Base-by-base conservation (phyloP, 2,797 vertebrate species). In the Tiaroga cobitis region DNA sequence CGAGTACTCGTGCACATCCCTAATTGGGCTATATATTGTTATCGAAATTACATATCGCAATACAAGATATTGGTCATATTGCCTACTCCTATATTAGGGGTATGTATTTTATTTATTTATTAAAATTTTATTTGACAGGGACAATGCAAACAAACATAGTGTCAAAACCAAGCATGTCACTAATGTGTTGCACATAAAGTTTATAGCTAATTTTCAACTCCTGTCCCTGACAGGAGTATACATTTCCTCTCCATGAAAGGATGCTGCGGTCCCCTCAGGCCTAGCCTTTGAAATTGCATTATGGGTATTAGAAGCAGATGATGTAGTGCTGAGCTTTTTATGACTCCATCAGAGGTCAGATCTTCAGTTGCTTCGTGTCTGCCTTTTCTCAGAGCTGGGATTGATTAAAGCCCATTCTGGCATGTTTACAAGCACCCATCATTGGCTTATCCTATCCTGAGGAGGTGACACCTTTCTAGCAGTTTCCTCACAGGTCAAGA, bases 381-480 rank as follows among this genome's bases (percentile, higher is more conserved):
- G 8, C 21, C 3, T 21, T 41, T 29, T 73, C n/a, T 51, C 56
- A 39, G 82, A 76, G 21, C 43, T 68, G 61, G 32, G 43, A 76
- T 67, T 76, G 73, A 83, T 49, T 21, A 56, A 75, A 76, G 81
- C 41, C 61, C 43, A 37, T 37, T 46, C 43, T 54, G 82, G 32
- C 21, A 0, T 65, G 70, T 76, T 83, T 83, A 83, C 46, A 77
- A 83, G 46, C 46, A 54, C 43, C 24, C 16, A 1, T 67, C 81
- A 37, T 46, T 43, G 81, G 54, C 26, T 75, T 15, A 75, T 39
- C 41, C 72, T 83, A 59, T 83, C 72, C 41, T 54, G 29, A 70
- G 43, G 43, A 75, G 81, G 32, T 83, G 81, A 67, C 21, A 19
- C 56, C 26, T 82, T 83, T 65, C 29, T 82, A 43, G 69, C 8